These are phyloP conservation scores for Drosophila koepferae DNA, from an alignment of 2,888 invertebrate genomes.

Conservation along the genomic window DNA sequence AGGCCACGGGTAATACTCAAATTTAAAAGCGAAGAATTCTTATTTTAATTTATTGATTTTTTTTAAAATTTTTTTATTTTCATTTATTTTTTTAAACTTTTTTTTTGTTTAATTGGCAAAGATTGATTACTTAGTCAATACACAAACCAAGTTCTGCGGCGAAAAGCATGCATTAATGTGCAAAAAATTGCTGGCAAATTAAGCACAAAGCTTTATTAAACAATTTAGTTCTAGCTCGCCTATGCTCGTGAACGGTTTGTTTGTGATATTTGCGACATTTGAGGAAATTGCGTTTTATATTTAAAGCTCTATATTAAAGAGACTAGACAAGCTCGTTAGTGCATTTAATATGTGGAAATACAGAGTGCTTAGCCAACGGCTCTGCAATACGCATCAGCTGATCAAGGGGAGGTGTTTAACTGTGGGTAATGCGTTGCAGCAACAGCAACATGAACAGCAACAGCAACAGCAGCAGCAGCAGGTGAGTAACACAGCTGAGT, in stretches of 20 bases:
- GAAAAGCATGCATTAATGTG: background rate
- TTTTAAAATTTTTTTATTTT: no score
- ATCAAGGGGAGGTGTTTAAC: constrained; percentile 30
- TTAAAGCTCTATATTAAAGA: background rate
- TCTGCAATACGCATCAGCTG: constrained; percentile 44
- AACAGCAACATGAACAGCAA: constrained; percentile 69
- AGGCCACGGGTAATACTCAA: no score
- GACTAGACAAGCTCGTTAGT: background rate
- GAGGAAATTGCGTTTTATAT: no score
- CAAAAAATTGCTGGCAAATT: background rate
- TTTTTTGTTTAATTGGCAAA: no score
- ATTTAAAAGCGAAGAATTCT: no score
- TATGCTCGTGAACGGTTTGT: constrained; percentile 34
- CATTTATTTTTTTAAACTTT: no score
- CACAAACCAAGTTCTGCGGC: constrained; percentile 21
- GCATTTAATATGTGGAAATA: constrained; percentile 41
- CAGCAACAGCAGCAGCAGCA: constrained; percentile 72
- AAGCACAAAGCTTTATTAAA: background rate
- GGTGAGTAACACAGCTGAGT: constrained; percentile 56
- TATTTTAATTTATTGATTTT: no score
- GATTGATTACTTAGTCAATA: background rate
- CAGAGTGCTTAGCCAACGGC: background rate
- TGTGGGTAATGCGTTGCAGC: constrained; percentile 22
- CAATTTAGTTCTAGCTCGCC: constrained; percentile 33
- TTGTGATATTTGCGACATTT: background rate